These are phyloP conservation scores for Protophormia terraenovae DNA, from an alignment of 2,888 invertebrate genomes.

Conservation along the genomic window DNA sequence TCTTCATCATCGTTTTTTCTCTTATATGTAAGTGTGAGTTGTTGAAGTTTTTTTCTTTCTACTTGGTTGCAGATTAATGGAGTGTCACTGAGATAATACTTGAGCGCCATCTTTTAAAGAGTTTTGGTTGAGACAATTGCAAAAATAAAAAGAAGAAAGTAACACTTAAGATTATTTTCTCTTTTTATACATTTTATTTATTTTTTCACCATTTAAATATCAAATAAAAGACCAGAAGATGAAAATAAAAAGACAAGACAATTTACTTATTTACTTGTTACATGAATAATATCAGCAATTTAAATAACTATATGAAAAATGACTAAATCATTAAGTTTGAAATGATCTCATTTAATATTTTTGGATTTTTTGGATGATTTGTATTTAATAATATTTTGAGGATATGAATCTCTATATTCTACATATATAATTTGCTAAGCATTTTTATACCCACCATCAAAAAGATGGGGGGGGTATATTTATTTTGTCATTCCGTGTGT, in stretches of 20 bases:
- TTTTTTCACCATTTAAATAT: background rate
- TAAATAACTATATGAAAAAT: conserved; percentile 61
- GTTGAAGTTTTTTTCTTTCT: conserved; percentile 65
- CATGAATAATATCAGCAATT: conserved; percentile 46
- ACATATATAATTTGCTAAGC: too few species aligned
- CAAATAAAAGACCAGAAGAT: conserved; percentile 6
- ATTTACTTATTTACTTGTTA: conserved; percentile 28
- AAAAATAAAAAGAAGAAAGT: background rate
- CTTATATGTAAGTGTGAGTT: background rate
- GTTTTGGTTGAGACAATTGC: conserved; percentile 52
- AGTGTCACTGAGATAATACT: conserved; percentile 68
- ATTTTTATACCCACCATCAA: too few species aligned
- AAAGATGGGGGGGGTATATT: too few species aligned
- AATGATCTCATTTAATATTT: conserved; percentile 54
- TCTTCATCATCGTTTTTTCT: conserved; percentile 43
- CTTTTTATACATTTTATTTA: background rate
- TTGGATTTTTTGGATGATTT: conserved; percentile 26
- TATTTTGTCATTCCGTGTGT: too few species aligned
- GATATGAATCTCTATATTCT: too few species aligned
- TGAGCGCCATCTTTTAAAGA: conserved; percentile 63
- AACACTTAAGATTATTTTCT: conserved; percentile 8
- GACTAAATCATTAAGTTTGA: conserved; percentile 58
- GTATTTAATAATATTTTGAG: too few species aligned
- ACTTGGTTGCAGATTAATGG: conserved; percentile 69
- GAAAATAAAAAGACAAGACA: background rate